Evolutionary conservation across 2,888 invertebrate genomes (phyloP), one percentile per base, ranked within the genome.

Genomic region (Melieria omissa): DNA sequence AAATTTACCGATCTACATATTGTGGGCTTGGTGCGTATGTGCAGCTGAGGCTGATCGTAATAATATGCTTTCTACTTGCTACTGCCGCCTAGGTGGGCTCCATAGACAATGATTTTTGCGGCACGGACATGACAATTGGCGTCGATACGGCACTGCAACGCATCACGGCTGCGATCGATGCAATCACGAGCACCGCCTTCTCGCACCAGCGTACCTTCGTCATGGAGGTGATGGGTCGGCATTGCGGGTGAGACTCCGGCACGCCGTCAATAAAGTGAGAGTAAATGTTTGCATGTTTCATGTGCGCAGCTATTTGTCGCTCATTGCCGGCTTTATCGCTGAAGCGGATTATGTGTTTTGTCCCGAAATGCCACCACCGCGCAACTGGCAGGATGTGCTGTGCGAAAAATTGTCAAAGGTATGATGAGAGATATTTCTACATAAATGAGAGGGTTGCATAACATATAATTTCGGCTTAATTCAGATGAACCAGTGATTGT

Each of bases 71-170:
- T 12, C 9, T 10, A 4, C 41, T 29, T 42, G 0, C 4, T 47
- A 47, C 41, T 29, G 12, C 41, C 3, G 14, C 42, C 46, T 76
- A 90, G 91, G 91, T 99, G 62, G 99, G 99, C 4, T 99, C 99
- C 4, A 99, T 99, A 83, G 99, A 99, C 87, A 99, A 99, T 88
- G 99, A 99, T 88, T 99, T 99, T 88, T 99, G 98, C 88, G 99
- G 99, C 73, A 99, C 99, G 42, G 99, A 99, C 87, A 99, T 99
- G 99, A 99, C 99, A 65, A 99, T 99, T 83, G 99, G 98, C 76
- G 97, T 98, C 4, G 99, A 99, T 87, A 95, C 97, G 8, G 99
- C 99, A 10, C 88, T 99, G 79, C 99, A 98, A 87, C 92, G 99
- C 79, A 99, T 99, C 81, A 96, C 99, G 83, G 99, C 99, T 88